A percentile compares a stretch with the other conserved stretches of the same genome.
phyloP scores from a whole-genome alignment of 2,888 invertebrate species.

The Drosophila diplacantha region DNA sequence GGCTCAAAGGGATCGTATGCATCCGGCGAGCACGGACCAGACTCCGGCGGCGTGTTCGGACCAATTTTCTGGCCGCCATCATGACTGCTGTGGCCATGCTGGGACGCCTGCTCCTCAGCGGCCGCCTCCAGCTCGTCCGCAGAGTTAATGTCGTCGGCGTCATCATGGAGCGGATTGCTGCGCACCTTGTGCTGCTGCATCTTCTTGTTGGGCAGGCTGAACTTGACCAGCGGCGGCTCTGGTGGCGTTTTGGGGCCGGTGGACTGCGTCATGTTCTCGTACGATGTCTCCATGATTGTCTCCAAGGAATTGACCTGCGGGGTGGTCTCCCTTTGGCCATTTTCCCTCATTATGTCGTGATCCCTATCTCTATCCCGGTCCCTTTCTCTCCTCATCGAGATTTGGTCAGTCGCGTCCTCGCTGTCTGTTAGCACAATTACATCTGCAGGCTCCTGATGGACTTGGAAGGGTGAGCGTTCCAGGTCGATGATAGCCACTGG shows the following conservation, averaged over 20 bases:
- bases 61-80: conserved; percentile 80
- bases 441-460: conserved; percentile 88
- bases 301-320: conserved; percentile 68
- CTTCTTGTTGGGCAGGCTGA: conserved; percentile 80
- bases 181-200: conserved; percentile 78
- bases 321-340: conserved; percentile 71
- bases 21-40: conserved; percentile 86
- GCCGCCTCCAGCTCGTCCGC: conserved; percentile 61
- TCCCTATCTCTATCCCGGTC: conserved; percentile 21
- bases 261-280: conserved; percentile 74
- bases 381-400: conserved; percentile 25
- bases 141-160: conserved; percentile 64
- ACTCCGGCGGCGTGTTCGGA: conserved; percentile 85
- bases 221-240: conserved; percentile 82
- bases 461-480: conserved; percentile 90
- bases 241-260: conserved; percentile 87
- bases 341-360: conserved; percentile 54
- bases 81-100: conserved; percentile 45
- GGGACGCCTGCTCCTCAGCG: conserved; percentile 37
- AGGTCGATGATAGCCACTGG: conserved; percentile 92
- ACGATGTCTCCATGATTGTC: conserved; percentile 75
- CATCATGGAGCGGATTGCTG: conserved; percentile 83
- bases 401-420: conserved; percentile 80
- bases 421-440: conserved; percentile 91
- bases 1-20: conserved; percentile 95